phyloP scores from a whole-genome alignment of 2,888 invertebrate genomes.

The Microplitis manilae region DNA sequence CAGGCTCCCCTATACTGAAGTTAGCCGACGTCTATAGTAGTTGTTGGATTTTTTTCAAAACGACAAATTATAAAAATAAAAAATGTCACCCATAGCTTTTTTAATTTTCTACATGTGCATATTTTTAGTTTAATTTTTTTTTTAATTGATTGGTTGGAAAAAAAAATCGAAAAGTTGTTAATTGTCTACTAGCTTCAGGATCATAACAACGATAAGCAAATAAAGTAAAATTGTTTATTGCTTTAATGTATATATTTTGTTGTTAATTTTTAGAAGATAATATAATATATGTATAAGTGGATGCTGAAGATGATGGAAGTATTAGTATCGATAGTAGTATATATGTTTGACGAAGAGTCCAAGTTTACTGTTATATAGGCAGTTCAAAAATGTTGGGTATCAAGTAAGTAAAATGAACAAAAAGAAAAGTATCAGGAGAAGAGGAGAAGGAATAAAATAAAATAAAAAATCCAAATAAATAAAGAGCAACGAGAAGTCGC shows the following conservation, averaged over 20 bases:
- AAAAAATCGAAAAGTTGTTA: too few relatives aligned
- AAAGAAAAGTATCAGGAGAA: conserved; percentile 19
- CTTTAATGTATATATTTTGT: not conserved
- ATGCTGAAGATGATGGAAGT: not conserved
- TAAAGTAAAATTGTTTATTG: too few relatives aligned
- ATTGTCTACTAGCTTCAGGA: too few relatives aligned
- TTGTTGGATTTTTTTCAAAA: too few relatives aligned
- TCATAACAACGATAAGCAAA: too few relatives aligned
- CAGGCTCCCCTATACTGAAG: too few relatives aligned
- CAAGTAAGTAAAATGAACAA: conserved; percentile 30
- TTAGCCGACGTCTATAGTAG: too few relatives aligned
- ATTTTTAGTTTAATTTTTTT: too few relatives aligned
- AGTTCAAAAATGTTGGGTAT: conserved; percentile 55
- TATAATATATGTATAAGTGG: not conserved
- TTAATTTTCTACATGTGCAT: too few relatives aligned
- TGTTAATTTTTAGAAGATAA: not conserved
- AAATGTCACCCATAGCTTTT: too few relatives aligned
- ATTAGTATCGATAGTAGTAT: not conserved
- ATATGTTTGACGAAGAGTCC: conserved; percentile 25
- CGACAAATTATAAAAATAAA: too few relatives aligned
- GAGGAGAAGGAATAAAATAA: conserved; percentile 9
- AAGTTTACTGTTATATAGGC: conserved; percentile 58
- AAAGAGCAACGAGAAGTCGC: conserved; percentile 35
- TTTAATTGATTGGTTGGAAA: too few relatives aligned
- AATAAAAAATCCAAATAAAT: conserved; percentile 15